These are phyloP conservation scores for Calypte anna DNA, from an alignment of 2,113 vertebrate genomes.

Conservation along the genomic window DNA sequence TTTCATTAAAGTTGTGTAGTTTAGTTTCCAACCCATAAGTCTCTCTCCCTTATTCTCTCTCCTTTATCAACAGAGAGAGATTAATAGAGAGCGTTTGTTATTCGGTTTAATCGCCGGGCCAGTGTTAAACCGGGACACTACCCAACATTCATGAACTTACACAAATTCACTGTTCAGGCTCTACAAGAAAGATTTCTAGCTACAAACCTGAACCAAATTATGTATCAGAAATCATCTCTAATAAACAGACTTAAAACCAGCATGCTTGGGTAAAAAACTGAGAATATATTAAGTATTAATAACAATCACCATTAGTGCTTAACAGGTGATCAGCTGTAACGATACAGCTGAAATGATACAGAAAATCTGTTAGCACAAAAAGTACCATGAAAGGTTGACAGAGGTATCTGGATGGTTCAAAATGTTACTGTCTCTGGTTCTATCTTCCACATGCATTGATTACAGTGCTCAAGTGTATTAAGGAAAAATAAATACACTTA, in stretches of 20 bases:
- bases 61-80: too few species aligned
- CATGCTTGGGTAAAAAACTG: not conserved
- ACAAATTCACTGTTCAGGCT: not conserved
- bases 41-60: too few species aligned
- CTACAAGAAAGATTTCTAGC: not conserved
- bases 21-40: too few species aligned
- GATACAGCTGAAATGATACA: not conserved
- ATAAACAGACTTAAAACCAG: not conserved
- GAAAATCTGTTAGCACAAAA: not conserved
- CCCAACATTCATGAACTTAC: not conserved
- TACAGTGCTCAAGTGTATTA: not conserved
- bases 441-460: not conserved
- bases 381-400: not conserved
- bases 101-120: too few species aligned
- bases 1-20: too few species aligned
- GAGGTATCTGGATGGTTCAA: not conserved
- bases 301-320: not conserved
- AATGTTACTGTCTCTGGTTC: not conserved
- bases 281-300: not conserved
- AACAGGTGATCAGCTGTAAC: not conserved
- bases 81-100: too few species aligned
- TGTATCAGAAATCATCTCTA: not conserved
- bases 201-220: not conserved
- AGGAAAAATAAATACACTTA: not conserved
- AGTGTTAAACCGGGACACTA: too few species aligned